A percentile compares a stretch with the other conserved stretches of the same genome.
phyloP scores from a whole-genome alignment of 35 echinoderm and acorn worm genomes.

The Holothuria glaberrima region DNA sequence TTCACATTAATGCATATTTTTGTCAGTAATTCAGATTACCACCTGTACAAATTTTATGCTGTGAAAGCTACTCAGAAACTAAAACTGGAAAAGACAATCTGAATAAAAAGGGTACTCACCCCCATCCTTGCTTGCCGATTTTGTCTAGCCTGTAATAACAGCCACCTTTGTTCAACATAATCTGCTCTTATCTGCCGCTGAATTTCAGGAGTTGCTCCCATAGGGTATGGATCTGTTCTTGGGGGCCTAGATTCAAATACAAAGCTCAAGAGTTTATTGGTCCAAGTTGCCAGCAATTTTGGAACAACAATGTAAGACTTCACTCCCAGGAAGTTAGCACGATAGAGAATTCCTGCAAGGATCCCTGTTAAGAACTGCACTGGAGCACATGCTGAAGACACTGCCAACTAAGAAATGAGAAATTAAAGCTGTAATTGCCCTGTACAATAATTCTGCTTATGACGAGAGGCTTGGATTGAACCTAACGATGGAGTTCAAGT shows the following conservation, averaged over 20 bases:
- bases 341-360: conserved; percentile 71
- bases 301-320: conserved; percentile 72
- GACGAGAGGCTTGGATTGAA: no score
- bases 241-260: conserved; percentile 74
- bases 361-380: conserved; percentile 61
- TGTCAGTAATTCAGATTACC: no score
- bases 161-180: conserved; percentile 76
- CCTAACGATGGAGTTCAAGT: no score
- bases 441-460: no score
- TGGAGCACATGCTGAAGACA: conserved; percentile 50
- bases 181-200: conserved; percentile 89
- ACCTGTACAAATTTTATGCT: no score
- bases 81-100: no score
- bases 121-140: conserved; percentile 29
- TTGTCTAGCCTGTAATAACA: conserved; percentile 72
- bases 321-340: conserved; percentile 69
- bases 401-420: conserved; percentile 49
- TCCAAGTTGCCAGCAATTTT: conserved; percentile 24
- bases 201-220: conserved; percentile 88
- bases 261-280: conserved; percentile 43
- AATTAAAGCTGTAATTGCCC: no score
- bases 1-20: no score
- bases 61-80: no score
- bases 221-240: conserved; percentile 51
- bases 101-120: neutral